phyloP scores from a whole-genome alignment of 2,888 invertebrate species.

The Noctuana brunneofusca region DNA sequence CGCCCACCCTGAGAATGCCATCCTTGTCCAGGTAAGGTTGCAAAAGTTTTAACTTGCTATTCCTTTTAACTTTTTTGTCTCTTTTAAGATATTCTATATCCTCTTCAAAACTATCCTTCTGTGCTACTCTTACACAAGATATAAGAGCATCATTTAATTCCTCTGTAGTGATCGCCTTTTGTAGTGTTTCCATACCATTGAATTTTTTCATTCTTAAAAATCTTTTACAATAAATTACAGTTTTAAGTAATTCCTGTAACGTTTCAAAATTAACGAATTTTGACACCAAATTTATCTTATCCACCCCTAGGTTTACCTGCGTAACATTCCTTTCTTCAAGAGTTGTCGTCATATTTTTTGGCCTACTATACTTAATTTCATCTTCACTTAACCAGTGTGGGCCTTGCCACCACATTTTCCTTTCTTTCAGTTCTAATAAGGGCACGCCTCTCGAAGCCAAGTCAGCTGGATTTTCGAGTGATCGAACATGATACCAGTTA shows the following conservation, averaged over 20 bases:
- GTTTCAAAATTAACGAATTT: constrained; percentile 3
- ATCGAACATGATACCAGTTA: constrained; percentile 30
- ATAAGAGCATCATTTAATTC: constrained; percentile 4
- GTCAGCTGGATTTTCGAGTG: constrained; percentile 33
- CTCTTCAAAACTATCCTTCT: constrained; percentile 2
- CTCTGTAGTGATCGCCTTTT: background rate
- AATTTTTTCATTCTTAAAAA: background rate
- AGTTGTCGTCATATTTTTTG: background rate
- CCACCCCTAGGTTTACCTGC: background rate
- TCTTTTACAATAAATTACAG: background rate
- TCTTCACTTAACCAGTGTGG: constrained; percentile 18
- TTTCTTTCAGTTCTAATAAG: background rate
- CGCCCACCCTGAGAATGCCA: constrained; percentile 41
- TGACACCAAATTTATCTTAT: background rate
- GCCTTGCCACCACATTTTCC: constrained; percentile 22
- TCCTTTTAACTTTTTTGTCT: constrained; percentile 5
- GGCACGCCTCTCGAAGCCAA: constrained; percentile 27
- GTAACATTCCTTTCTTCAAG: background rate
- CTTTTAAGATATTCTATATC: background rate
- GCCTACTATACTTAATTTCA: background rate
- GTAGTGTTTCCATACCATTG: background rate
- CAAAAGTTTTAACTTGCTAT: constrained; percentile 31
- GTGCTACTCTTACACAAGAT: constrained; percentile 1
- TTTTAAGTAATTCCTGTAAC: constrained; percentile 1
- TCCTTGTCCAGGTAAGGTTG: constrained; percentile 38